phyloP scores from a whole-genome alignment of 2,888 invertebrate species.

The Heliconius ethilla region DNA sequence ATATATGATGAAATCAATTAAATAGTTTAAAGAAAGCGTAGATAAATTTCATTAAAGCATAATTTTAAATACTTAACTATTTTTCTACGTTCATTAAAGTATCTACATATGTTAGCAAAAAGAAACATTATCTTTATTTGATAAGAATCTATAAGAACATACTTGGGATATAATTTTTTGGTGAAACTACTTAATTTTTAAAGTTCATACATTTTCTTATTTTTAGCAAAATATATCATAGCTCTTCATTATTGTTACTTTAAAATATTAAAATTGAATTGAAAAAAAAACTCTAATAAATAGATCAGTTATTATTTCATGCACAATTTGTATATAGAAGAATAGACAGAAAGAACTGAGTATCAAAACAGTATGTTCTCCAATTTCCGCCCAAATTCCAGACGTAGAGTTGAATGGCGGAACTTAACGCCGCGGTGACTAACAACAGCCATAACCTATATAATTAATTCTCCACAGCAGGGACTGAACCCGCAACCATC shows the following conservation, averaged over 20 bases:
- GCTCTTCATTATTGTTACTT: too few species aligned
- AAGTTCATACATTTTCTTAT: too few species aligned
- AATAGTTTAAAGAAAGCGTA: too few species aligned
- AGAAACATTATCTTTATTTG: background rate
- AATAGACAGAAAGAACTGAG: too few species aligned
- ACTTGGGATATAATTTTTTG: background rate
- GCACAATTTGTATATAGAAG: too few species aligned
- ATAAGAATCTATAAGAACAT: background rate
- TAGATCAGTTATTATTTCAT: too few species aligned
- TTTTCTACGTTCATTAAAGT: background rate
- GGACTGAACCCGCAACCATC: background rate
- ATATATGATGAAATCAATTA: too few species aligned
- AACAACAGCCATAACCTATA: background rate
- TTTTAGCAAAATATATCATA: too few species aligned
- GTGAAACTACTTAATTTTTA: background rate
- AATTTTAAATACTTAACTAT: background rate
- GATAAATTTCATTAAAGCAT: background rate
- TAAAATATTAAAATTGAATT: too few species aligned
- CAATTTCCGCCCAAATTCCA: background rate
- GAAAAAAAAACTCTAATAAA: too few species aligned
- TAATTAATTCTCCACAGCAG: too few species aligned
- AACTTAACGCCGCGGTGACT: background rate
- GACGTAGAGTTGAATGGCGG: background rate
- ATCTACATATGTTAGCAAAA: background rate
- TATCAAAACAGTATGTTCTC: background rate